Base-by-base conservation (phyloP, 1,140 invertebrate genomes). In the Acromyrmex heyeri region DNA sequence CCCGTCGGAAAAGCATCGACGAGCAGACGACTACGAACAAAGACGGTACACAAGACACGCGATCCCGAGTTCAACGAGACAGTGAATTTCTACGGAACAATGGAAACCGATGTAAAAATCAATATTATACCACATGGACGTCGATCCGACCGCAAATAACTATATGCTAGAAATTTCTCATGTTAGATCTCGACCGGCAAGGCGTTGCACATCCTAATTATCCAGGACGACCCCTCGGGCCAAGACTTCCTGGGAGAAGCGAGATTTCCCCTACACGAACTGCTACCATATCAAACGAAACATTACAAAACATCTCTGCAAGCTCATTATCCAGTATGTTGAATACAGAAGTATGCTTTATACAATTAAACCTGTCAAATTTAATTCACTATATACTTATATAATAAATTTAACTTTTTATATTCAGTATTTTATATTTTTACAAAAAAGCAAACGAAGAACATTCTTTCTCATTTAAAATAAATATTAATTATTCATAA, bases 11-110 rank as follows among this genome's bases (percentile, higher is more conserved):
- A 95, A 79, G 93, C 94, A 16, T 93, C 95, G n/a, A 95, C 97
- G 94, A 97, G 97, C 21, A 98, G 97, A 86, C 96, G 98, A 93
- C 95, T 98, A 18, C 95, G 97, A 67, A 99, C 98, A 0, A 98
- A 98, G 94, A 99, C 98, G 0, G 97, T 99, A 0, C 98, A 98
- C 94, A 99, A 98, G 94, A 99, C 98, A 0, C 96, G 98, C 89
- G 98, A 99, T 95, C 98, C 99, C 0, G 98, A 99, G 94, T 99
- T 98, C 95, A 98, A 99, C 94, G 98, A 99, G 95, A 98, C 97
- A 0, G 94, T 99, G 7, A 98, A 98, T 67, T 99, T 99, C 95
- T 98, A 98, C 92, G 98, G 98, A 67, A 97, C 99, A 53, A 97
- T 97, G 65, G 97, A 98, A 91, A 96, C 97, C 73, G 97, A 99